These are phyloP conservation scores for Encarsia formosa DNA, from an alignment of 2,888 invertebrate genomes.

Conservation along the genomic window DNA sequence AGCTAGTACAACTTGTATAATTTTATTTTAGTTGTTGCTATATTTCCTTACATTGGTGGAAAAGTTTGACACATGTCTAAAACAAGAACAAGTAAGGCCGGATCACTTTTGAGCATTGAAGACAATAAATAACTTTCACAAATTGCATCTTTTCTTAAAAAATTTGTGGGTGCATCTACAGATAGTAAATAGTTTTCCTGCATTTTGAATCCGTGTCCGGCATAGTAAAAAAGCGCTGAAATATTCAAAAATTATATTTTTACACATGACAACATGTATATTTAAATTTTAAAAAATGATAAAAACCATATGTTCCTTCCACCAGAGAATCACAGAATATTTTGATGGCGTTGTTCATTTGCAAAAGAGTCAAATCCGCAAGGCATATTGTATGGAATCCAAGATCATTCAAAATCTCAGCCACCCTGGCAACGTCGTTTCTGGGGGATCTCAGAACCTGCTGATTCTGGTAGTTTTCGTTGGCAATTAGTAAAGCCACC, in stretches of 20 bases:
- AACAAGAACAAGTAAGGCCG: constrained; percentile 42
- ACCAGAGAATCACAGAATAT: constrained; percentile 38
- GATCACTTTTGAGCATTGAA: constrained; percentile 37
- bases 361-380: constrained; percentile 38
- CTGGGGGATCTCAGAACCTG: constrained; percentile 37
- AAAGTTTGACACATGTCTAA: constrained; percentile 47
- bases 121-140: constrained; percentile 43
- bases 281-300: neutral
- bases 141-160: constrained; percentile 39
- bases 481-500: constrained; percentile 45
- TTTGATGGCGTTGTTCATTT: constrained; percentile 44
- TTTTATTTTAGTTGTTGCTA: too few species aligned
- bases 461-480: constrained; percentile 39
- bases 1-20: too few species aligned
- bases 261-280: neutral
- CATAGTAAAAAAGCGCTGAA: constrained; percentile 46
- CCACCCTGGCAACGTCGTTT: constrained; percentile 42
- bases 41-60: constrained; percentile 43
- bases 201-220: constrained; percentile 48
- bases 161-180: constrained; percentile 41
- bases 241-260: constrained; percentile 7
- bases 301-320: constrained; percentile 43
- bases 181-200: constrained; percentile 47
- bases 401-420: constrained; percentile 37
- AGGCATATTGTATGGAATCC: constrained; percentile 45